A percentile compares a stretch with the other conserved stretches of the same genome.
Evolutionary conservation across 2,888 invertebrate species (phyloP).

Genomic region (Eilema depressum): DNA sequence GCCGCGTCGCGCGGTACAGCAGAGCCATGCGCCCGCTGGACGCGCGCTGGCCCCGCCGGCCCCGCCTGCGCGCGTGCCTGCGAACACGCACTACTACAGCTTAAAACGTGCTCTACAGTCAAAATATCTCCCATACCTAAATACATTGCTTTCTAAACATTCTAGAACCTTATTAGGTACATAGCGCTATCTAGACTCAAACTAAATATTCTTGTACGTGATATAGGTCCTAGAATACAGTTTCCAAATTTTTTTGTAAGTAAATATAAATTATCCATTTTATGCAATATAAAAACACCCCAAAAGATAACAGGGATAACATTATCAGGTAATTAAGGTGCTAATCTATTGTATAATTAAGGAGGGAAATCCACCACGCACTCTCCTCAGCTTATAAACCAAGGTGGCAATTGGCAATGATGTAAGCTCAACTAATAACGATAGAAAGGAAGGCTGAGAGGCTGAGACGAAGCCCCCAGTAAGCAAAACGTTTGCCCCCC

Average conservation of each 20-base stretch:
- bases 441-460: background rate
- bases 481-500: background rate
- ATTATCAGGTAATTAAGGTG: background rate
- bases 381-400: background rate
- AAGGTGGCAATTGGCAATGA: background rate
- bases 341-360: background rate
- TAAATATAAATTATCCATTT: too few species aligned
- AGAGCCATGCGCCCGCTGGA: conserved; percentile 90
- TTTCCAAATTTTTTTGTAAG: too few species aligned
- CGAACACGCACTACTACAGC: conserved; percentile 38
- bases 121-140: background rate
- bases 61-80: conserved; percentile 76
- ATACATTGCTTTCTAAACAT: background rate
- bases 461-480: background rate
- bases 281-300: too few species aligned
- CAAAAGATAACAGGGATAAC: background rate
- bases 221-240: too few species aligned
- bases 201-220: too few species aligned
- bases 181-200: too few species aligned
- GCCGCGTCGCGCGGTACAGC: conserved; percentile 93
- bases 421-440: background rate
- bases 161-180: too few species aligned
- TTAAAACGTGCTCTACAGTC: background rate
- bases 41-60: conserved; percentile 80
- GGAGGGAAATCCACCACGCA: too few species aligned